A percentile compares a stretch with the other conserved stretches of the same genome.
Evolutionary conservation across 2,888 invertebrate genomes (phyloP).

Genomic region (Drosophila picticornis): DNA sequence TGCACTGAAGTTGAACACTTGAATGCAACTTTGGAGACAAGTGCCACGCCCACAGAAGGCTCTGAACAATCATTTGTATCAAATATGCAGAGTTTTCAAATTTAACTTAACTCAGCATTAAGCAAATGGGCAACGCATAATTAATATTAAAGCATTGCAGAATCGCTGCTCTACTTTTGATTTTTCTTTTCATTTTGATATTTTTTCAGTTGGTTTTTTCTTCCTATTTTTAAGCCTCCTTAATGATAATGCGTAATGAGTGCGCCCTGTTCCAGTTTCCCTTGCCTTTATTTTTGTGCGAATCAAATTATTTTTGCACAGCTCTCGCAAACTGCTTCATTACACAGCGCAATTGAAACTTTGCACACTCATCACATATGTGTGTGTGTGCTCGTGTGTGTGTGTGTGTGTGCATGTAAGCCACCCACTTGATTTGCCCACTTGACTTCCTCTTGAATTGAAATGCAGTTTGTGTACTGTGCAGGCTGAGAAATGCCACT

Average conservation of each 20-base stretch:
- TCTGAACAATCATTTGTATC: conserved; percentile 27
- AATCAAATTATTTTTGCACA: conserved; percentile 67
- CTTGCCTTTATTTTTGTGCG: conserved; percentile 14
- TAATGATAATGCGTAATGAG: conserved; percentile 61
- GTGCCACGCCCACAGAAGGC: conserved; percentile 61
- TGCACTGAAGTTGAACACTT: conserved; percentile 66
- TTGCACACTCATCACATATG: conserved; percentile 32
- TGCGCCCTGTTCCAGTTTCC: conserved; percentile 56
- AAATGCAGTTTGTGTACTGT: conserved; percentile 63
- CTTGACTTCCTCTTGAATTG: conserved; percentile 67
- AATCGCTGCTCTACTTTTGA: conserved; percentile 43
- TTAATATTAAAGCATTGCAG: conserved; percentile 64
- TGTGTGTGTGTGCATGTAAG: conserved; percentile 17
- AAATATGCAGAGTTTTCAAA: conserved; percentile 44
- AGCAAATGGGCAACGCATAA: conserved; percentile 59
- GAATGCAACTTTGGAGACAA: conserved; percentile 74
- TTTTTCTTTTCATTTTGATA: conserved; percentile 2
- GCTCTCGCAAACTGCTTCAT: conserved; percentile 59
- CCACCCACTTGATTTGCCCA: conserved; percentile 47
- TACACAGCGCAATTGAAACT: conserved; percentile 69
- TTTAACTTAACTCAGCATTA: conserved; percentile 49
- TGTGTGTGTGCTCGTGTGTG: not conserved
- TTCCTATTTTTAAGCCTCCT: conserved; percentile 47
- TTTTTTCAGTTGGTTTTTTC: not conserved
- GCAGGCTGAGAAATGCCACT: conserved; percentile 55